Evolutionary conservation across 2,888 invertebrate species (phyloP).

Genomic region (Lagria hirta): DNA sequence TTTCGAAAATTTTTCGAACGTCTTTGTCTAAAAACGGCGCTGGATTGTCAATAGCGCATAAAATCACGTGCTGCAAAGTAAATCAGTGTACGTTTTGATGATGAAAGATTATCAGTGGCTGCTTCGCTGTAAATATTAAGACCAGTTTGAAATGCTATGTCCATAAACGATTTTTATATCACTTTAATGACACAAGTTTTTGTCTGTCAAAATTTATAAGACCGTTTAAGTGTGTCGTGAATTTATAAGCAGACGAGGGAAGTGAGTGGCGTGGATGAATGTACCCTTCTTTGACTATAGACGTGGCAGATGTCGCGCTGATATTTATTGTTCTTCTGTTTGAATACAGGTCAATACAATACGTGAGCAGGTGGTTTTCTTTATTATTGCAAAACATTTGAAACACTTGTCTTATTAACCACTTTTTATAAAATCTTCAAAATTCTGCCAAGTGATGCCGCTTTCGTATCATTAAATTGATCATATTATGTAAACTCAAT

Average conservation of each 20-base stretch:
- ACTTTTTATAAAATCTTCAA: neutral
- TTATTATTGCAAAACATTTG: constrained; percentile 15
- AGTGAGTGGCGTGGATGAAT: constrained; percentile 36
- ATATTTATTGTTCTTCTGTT: constrained; percentile 37
- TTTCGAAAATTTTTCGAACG: too few relatives aligned
- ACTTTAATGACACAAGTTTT: constrained; percentile 50
- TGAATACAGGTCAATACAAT: constrained; percentile 37
- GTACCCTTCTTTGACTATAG: constrained; percentile 37
- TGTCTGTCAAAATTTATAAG: constrained; percentile 42
- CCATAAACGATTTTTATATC: constrained; percentile 49
- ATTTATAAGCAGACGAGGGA: constrained; percentile 44
- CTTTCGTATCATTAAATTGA: too few relatives aligned
- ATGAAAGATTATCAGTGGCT: constrained; percentile 22
- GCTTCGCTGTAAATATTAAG: constrained; percentile 26
- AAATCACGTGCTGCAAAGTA: constrained; percentile 41
- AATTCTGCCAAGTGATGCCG: neutral
- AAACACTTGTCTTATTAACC: constrained; percentile 13
- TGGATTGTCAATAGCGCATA: too few relatives aligned
- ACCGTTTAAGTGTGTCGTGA: constrained; percentile 47
- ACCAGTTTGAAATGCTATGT: constrained; percentile 44
- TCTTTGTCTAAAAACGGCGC: too few relatives aligned
- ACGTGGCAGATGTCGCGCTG: constrained; percentile 35
- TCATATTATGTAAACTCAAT: too few relatives aligned
- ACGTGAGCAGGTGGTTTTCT: constrained; percentile 29
- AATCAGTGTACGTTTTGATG: constrained; percentile 42